These are phyloP conservation scores for Cyclophora punctaria DNA, from an alignment of 2,888 invertebrate genomes.

Conservation along the genomic window DNA sequence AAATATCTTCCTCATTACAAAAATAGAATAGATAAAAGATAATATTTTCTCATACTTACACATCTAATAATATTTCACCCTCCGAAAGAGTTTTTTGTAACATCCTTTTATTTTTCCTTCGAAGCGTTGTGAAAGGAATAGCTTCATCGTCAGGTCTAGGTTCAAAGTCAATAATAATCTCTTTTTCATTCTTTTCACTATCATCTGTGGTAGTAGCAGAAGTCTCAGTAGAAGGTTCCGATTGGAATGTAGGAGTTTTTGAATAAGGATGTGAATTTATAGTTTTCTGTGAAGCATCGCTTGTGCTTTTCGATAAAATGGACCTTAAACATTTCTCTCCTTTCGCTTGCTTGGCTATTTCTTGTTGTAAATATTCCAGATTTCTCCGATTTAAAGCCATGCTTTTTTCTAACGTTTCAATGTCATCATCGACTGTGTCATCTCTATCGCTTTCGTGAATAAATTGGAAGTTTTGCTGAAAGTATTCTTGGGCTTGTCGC, in stretches of 20 bases:
- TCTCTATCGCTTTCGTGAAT: constrained; percentile 72
- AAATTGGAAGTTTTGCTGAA: constrained; percentile 71
- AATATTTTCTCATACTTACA: constrained; percentile 43
- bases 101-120: constrained; percentile 66
- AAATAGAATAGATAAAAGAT: background rate
- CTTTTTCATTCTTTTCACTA: constrained; percentile 80
- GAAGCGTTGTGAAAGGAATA: constrained; percentile 75
- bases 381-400: constrained; percentile 70
- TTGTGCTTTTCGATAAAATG: constrained; percentile 63
- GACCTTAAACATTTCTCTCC: constrained; percentile 54
- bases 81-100: constrained; percentile 87
- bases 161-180: constrained; percentile 92
- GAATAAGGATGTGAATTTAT: constrained; percentile 59
- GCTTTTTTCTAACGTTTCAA: constrained; percentile 69
- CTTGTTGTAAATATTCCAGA: constrained; percentile 69
- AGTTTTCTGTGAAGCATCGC: constrained; percentile 63
- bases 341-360: constrained; percentile 67
- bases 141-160: constrained; percentile 80
- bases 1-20: too few relatives aligned
- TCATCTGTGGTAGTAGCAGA: constrained; percentile 70
- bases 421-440: constrained; percentile 69
- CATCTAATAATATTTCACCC: constrained; percentile 82
- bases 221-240: constrained; percentile 71
- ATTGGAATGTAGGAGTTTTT: constrained; percentile 69
- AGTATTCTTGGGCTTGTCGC: constrained; percentile 66